Base-by-base conservation (phyloP, 1,140 invertebrate species). In the Drosophila baimaii region DNA sequence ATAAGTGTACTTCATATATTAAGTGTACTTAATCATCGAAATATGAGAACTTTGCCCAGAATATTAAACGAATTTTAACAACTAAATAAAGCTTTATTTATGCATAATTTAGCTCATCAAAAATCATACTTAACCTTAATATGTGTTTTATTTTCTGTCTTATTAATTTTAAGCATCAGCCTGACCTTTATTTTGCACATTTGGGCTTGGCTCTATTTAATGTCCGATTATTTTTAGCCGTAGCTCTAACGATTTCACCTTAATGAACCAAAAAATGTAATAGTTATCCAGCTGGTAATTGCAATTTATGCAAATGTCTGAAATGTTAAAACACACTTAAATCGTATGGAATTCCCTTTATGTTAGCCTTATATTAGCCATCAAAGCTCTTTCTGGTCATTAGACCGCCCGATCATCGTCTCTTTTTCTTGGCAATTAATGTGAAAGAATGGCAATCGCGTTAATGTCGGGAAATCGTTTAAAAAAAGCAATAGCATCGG, bases 301-400 rank as follows among this genome's bases (percentile, higher is more conserved):
- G 69, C 17, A 71, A 71, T 71, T 71, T 71, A 71, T 49, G 49
- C 31, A 72, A 41, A 58, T 47, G 66, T 21, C 63, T 19, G 3
- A 37, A 19, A 19, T 51, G 31, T 6, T 7, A 37, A 37, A 61
- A 51, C 9, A 47, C 44, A 19, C 46, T 52, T 37, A 65, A 31
- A n/a, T 10, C 31, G 17, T 19, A 19, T 17, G 41, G 51, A 31
- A 72, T 71, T 58, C 66, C 51, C 49, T 57, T 57, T n/a, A n/a
- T n/a, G n/a, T n/a, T n/a, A n/a, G n/a, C n/a, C n/a, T 70, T 46
- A 70, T 46, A 71, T 71, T 46, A 31, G n/a, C 65, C 51, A 71
- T 71, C 46, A 71, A 58, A 29, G 0, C 9, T 27, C 17, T 35
- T 2, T 9, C 29, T 21, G 49, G 21, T 71, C 68, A 47, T 71